Conservation (phyloP, 2,113 vertebrate species). For the Todiramphus saurophagus region DNA sequence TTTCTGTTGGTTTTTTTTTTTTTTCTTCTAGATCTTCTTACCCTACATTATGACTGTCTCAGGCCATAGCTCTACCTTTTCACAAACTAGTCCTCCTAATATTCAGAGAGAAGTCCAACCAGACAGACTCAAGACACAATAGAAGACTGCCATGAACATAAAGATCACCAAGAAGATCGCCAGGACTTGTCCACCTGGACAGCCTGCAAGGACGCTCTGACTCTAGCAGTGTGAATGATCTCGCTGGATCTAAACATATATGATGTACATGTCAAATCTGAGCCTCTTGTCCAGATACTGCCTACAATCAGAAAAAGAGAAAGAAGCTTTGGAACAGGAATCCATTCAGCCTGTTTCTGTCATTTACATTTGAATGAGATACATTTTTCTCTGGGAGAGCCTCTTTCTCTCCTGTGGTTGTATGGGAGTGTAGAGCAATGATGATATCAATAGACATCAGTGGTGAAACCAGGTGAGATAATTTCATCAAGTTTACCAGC, state of each 20-base stretch:
- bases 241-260: neutral
- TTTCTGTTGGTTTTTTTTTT: neutral
- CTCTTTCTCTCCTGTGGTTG: neutral
- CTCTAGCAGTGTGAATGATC: neutral
- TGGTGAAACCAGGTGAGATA: neutral
- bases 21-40: neutral
- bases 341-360: neutral
- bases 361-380: neutral
- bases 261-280: neutral
- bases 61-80: neutral
- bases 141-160: neutral
- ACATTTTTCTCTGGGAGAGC: neutral
- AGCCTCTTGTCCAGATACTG: neutral
- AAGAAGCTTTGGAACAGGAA: neutral
- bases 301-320: neutral
- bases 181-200: neutral
- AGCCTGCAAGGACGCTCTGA: neutral
- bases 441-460: neutral
- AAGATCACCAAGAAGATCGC: neutral
- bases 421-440: neutral
- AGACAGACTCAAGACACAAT: neutral
- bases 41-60: neutral
- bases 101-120: neutral
- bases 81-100: neutral
- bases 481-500: neutral